phyloP scores from a whole-genome alignment of 1,140 invertebrate species.

The Pseudomyrmex sp. region DNA sequence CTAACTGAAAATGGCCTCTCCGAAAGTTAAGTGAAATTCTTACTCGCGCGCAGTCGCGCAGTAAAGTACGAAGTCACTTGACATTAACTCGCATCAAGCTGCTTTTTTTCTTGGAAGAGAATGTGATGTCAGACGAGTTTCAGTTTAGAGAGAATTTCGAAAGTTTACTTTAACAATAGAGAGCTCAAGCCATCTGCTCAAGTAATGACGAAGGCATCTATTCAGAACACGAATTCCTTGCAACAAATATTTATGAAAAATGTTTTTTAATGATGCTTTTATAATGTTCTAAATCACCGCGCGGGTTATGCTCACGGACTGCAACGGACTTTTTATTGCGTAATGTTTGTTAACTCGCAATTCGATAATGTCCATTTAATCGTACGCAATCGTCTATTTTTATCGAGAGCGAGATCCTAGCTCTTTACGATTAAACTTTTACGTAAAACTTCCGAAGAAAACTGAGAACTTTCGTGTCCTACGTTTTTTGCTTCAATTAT shows the following conservation, averaged over 20 bases:
- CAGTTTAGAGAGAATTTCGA: slow-evolving; percentile 29
- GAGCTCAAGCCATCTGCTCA: not conserved
- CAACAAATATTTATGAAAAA: slow-evolving; percentile 29
- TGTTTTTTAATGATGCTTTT: slow-evolving; percentile 35
- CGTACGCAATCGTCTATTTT: slow-evolving; percentile 29
- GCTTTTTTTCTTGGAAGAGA: not conserved
- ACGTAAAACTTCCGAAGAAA: slow-evolving; percentile 62
- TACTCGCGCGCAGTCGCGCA: not conserved
- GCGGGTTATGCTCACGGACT: slow-evolving; percentile 26
- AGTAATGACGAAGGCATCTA: slow-evolving; percentile 32
- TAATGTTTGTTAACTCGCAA: slow-evolving; percentile 68
- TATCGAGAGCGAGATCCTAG: slow-evolving; percentile 45
- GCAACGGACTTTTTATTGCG: slow-evolving; percentile 62
- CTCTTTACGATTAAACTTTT: slow-evolving; percentile 66
- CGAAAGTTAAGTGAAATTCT: slow-evolving; percentile 20
- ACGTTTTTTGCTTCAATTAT: slow-evolving; percentile 62
- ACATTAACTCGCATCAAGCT: slow-evolving; percentile 18
- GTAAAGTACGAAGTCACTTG: not conserved
- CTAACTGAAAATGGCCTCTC: not conserved
- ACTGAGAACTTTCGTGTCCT: slow-evolving; percentile 55
- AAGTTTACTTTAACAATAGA: slow-evolving; percentile 49
- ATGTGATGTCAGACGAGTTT: slow-evolving; percentile 4
- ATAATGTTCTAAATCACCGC: slow-evolving; percentile 40
- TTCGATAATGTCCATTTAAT: slow-evolving; percentile 68
- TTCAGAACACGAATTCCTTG: slow-evolving; percentile 10